phyloP scores from a whole-genome alignment of 2,888 invertebrate species.

The Idaea biselata region DNA sequence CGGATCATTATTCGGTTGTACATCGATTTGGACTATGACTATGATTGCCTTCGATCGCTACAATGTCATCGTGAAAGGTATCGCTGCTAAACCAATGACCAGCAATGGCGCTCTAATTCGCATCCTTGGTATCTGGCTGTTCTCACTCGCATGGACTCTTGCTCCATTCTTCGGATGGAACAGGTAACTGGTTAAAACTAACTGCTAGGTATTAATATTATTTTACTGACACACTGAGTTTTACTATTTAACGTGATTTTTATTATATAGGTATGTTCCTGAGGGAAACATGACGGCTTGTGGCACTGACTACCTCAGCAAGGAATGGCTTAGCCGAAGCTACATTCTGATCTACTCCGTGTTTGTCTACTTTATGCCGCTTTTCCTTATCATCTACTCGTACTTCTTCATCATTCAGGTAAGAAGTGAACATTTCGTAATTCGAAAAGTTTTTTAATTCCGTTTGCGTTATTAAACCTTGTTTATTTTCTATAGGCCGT shows the following conservation, averaged over 20 bases:
- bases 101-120: conserved; percentile 89
- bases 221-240: neutral
- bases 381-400: conserved; percentile 90
- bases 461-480: neutral
- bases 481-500: conserved; percentile 82
- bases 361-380: conserved; percentile 88
- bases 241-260: conserved; percentile 5
- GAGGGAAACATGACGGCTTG: conserved; percentile 97
- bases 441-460: neutral
- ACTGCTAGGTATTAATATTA: neutral
- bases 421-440: conserved; percentile 20
- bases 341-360: conserved; percentile 90
- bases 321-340: conserved; percentile 87
- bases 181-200: conserved; percentile 66
- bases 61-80: conserved; percentile 95
- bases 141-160: conserved; percentile 89
- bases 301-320: conserved; percentile 91
- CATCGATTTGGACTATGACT: conserved; percentile 96
- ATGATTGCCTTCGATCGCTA: conserved; percentile 96
- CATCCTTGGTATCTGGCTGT: conserved; percentile 89
- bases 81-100: conserved; percentile 91
- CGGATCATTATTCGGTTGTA: conserved; percentile 93
- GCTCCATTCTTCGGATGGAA: conserved; percentile 94
- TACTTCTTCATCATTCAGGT: conserved; percentile 94
- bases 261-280: conserved; percentile 87